Evolutionary conservation across 2,113 vertebrate genomes (phyloP).

Genomic region (Paradisaea rubra): DNA sequence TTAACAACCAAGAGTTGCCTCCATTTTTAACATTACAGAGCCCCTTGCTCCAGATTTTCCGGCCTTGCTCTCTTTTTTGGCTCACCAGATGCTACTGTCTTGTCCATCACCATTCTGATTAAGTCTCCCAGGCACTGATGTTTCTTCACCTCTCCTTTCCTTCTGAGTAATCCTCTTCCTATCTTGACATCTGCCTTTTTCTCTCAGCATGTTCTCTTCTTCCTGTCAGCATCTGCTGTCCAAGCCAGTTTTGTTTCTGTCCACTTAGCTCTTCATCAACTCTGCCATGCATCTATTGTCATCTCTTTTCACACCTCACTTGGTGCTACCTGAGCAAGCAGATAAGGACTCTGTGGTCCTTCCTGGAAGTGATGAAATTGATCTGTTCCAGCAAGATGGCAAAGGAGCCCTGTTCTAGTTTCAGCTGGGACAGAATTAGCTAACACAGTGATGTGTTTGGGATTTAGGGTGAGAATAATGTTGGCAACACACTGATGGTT

Average conservation of each 20-base stretch:
- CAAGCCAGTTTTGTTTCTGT: background rate
- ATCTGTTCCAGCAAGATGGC: background rate
- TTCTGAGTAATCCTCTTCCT: background rate
- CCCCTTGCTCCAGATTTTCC: background rate
- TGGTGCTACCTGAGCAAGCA: background rate
- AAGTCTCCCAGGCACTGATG: background rate
- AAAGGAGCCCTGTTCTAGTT: background rate
- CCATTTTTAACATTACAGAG: too few relatives aligned
- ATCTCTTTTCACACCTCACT: background rate
- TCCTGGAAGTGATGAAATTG: background rate
- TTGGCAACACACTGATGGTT: background rate
- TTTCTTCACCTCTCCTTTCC: background rate
- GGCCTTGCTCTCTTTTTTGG: background rate
- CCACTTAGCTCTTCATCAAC: background rate
- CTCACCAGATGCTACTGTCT: background rate
- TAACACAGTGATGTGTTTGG: background rate
- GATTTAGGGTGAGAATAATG: background rate
- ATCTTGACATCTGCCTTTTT: background rate
- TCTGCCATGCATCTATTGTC: background rate
- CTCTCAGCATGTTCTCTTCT: background rate
- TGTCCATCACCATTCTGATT: background rate
- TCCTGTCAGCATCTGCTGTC: background rate
- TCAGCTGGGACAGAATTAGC: background rate
- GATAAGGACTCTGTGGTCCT: background rate
- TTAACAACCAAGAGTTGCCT: too few relatives aligned